phyloP scores from a whole-genome alignment of 2,888 invertebrate species.

The Volucella bombylans region DNA sequence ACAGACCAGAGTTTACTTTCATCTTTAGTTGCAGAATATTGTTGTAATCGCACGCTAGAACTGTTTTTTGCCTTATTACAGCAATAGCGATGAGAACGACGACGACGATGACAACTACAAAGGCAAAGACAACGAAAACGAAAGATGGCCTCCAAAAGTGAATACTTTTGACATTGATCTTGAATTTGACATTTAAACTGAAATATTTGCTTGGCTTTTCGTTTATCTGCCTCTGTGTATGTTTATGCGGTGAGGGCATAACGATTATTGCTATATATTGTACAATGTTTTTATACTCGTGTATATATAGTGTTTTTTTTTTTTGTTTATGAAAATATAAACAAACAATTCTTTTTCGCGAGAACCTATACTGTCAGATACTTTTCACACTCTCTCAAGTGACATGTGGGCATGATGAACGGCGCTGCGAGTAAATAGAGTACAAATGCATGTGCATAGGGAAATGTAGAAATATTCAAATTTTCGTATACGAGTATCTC shows the following conservation, averaged over 20 bases:
- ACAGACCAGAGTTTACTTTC: constrained; percentile 38
- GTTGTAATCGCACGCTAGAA: constrained; percentile 21
- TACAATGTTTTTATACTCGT: no score
- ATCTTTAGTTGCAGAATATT: constrained; percentile 43
- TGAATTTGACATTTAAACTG: constrained; percentile 58
- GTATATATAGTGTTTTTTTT: neutral
- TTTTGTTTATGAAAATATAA: constrained; percentile 12
- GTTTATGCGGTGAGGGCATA: no score
- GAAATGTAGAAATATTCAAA: no score
- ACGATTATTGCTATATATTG: no score
- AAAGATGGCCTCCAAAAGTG: constrained; percentile 36
- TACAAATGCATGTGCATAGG: no score
- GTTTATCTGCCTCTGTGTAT: no score
- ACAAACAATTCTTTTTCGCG: constrained; percentile 21
- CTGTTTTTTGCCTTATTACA: neutral
- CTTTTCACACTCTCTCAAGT: constrained; percentile 11
- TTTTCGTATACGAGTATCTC: constrained; percentile 19
- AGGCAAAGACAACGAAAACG: neutral
- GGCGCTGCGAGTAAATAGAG: no score
- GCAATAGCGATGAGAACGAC: no score
- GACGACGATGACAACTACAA: no score
- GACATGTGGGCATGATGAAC: constrained; percentile 7
- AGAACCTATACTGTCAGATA: neutral
- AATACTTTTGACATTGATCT: constrained; percentile 65
- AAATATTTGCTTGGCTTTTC: neutral